These are phyloP conservation scores for Minunthozetes semirufus DNA, from an alignment of 2,888 invertebrate species.

Conservation along the genomic window DNA sequence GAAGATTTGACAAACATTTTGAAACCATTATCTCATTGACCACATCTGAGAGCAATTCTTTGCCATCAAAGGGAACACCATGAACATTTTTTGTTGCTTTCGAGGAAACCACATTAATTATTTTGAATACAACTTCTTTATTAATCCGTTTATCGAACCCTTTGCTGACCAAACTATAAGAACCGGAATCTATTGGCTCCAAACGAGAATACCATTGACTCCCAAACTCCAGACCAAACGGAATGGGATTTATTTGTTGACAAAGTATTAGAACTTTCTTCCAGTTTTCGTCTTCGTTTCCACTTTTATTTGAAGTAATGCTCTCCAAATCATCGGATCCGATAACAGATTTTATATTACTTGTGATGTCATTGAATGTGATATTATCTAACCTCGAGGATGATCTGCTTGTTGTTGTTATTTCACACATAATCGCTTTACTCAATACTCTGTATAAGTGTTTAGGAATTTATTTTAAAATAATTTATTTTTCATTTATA, in stretches of 20 bases:
- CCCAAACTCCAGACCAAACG: slow-evolving; percentile 27
- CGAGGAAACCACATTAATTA: slow-evolving; percentile 35
- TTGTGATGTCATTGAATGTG: too few species aligned
- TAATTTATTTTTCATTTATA: too few species aligned
- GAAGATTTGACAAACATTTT: slow-evolving; percentile 29
- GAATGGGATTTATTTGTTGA: slow-evolving; percentile 27
- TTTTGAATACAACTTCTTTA: slow-evolving; percentile 35
- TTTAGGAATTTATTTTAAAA: too few species aligned
- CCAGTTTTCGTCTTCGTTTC: slow-evolving; percentile 24
- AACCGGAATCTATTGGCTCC: slow-evolving; percentile 35
- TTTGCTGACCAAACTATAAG: slow-evolving; percentile 34
- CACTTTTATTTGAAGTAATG: neutral
- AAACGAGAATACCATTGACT: slow-evolving; percentile 1
- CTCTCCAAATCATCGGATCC: neutral
- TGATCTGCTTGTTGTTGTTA: too few species aligned
- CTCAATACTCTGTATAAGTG: too few species aligned
- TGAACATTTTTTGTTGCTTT: neutral
- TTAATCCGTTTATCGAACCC: slow-evolving; percentile 24
- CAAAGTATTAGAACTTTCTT: slow-evolving; percentile 6
- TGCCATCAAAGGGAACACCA: slow-evolving; percentile 16
- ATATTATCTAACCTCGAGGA: too few species aligned
- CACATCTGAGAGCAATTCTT: slow-evolving; percentile 29
- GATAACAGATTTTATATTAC: too few species aligned
- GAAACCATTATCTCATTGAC: slow-evolving; percentile 34
- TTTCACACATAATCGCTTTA: too few species aligned